Evolutionary conservation across 2,888 invertebrate species (phyloP).

Genomic region (Synergus itoensis): DNA sequence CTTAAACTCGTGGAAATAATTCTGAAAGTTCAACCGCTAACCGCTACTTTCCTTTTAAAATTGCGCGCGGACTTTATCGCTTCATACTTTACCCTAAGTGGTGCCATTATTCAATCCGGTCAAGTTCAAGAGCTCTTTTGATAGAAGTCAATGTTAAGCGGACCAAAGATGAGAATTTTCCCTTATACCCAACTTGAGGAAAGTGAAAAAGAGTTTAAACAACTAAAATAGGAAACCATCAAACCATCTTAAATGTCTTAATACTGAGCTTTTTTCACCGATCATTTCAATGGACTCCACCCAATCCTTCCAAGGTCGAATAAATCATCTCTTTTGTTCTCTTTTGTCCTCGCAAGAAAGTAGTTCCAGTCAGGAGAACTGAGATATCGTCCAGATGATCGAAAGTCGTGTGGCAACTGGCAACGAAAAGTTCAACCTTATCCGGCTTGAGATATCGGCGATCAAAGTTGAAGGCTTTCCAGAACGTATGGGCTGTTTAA

Average conservation of each 20-base stretch:
- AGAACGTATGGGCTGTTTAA: slow-evolving; percentile 27
- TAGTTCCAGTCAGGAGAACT: slow-evolving; percentile 13
- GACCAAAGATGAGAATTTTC: not conserved
- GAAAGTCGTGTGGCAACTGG: not conserved
- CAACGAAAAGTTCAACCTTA: slow-evolving; percentile 34
- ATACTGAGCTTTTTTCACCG: too few relatives aligned
- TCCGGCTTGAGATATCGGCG: slow-evolving; percentile 32
- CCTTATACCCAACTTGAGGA: not conserved
- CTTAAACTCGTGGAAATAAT: too few relatives aligned
- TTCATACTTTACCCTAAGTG: slow-evolving; percentile 33
- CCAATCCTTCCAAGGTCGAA: slow-evolving; percentile 21
- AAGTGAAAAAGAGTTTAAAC: not conserved
- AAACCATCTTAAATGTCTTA: too few relatives aligned
- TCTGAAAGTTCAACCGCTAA: too few relatives aligned
- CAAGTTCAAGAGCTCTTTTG: slow-evolving; percentile 35
- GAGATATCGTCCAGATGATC: slow-evolving; percentile 32
- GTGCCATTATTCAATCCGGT: slow-evolving; percentile 31
- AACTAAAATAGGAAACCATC: too few relatives aligned
- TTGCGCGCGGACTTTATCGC: slow-evolving; percentile 21
- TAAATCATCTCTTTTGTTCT: slow-evolving; percentile 1
- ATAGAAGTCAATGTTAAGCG: slow-evolving; percentile 14
- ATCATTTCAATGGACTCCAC: slow-evolving; percentile 10
- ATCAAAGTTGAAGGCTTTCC: slow-evolving; percentile 41
- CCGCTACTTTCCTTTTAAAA: not conserved
- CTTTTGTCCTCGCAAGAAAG: slow-evolving; percentile 11